Evolutionary conservation across 2,113 vertebrate species (phyloP), one percentile per base, ranked within the genome.

Genomic region (Butorides virescens): DNA sequence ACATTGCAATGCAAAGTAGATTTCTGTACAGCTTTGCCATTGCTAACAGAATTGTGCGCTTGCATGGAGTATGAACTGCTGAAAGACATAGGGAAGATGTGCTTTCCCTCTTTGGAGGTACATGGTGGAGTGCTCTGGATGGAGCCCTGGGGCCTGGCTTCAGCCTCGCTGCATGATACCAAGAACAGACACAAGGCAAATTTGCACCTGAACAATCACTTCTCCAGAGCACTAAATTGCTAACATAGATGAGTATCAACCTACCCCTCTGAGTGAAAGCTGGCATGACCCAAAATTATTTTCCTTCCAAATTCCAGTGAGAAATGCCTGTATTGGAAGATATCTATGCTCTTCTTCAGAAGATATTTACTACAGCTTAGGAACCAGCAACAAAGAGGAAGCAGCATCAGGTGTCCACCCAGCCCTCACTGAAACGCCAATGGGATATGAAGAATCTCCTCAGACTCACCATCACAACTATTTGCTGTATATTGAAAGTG

Each of bases 391-490:
- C 15, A 32, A 74, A 80, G 34, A 59, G 10, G 10, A 88, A 82
- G 52, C 39, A 68, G 20, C 9, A 86, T 11, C 8, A n/a, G 21
- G 9, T 61, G 8, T 83, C 42, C 50, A 86, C 27, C 27, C 16
- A 93, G 25, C 7, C 27, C 20, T 65, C 59, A 79, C 30, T 50
- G 46, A 88, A 92, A 87, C 13, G 36, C 15, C 21, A 56, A 8
- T 5, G 18, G 34, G 18, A 4, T n/a, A 36, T 7, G 37, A 77
- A 95, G n/a, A 88, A 86, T 44, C 0, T 0, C 36, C 20, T 71
- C 44, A 82, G 62, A 79, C 22, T 78, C 47, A 68, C 9, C n/a
- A 44, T 68, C 25, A 18, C 37, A 70, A 62, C 80, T 58, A 22
- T 80, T 94, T 37, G 5, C 9, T 92, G 13, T 47, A 27, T 50